phyloP scores from a whole-genome alignment of 2,888 invertebrate genomes.

The Cephus runcator region DNA sequence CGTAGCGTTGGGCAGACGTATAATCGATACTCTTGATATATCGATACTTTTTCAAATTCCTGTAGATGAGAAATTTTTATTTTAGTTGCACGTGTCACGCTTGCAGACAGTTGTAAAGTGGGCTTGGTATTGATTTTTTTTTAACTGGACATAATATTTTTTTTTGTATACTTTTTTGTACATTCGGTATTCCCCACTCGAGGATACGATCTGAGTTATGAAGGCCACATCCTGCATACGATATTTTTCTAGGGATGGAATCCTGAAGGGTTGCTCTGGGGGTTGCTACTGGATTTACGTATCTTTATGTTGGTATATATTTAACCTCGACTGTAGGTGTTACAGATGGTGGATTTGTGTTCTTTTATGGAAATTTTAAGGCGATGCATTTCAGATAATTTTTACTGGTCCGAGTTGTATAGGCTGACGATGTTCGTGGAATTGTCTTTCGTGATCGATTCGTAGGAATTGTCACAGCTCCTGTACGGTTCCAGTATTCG shows the following conservation, averaged over 20 bases:
- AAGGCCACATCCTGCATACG: not conserved
- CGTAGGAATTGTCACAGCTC: not conserved
- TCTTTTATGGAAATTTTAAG: not conserved
- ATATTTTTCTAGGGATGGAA: not conserved
- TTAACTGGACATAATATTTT: not conserved
- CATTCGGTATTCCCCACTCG: not conserved
- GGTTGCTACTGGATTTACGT: not conserved
- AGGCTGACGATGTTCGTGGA: not conserved
- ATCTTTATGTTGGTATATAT: not conserved
- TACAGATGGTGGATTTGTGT: not conserved
- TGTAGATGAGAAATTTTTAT: not conserved
- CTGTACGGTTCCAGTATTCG: not conserved
- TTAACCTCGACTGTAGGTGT: not conserved
- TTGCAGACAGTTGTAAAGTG: not conserved
- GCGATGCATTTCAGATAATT: not conserved
- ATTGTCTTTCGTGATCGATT: not conserved
- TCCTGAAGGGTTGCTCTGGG: not conserved
- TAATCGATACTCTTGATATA: not conserved
- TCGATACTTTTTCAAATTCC: not conserved
- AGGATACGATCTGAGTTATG: not conserved
- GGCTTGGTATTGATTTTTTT: not conserved
- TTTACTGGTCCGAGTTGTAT: too few species aligned
- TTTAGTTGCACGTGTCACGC: not conserved
- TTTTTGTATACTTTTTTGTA: not conserved
- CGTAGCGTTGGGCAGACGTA: slow-evolving; percentile 12